Evolutionary conservation across 2,797 vertebrate species (phyloP), one percentile per base, ranked within the genome.

Genomic region (Urocyon cinereoargenteus): DNA sequence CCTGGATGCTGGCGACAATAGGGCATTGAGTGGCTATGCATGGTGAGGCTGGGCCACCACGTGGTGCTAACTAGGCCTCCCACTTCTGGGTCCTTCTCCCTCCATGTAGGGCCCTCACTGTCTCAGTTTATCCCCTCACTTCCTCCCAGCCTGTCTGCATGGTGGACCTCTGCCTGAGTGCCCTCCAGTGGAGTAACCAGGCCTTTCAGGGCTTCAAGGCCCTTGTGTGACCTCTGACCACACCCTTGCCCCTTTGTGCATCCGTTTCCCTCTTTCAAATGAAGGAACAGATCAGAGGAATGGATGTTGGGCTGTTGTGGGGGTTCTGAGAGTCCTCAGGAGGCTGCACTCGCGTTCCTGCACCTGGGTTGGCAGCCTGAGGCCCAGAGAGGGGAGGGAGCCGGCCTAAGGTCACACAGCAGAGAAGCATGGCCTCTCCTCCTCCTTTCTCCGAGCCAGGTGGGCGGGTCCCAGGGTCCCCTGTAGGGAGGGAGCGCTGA

Each of bases 181-280:
- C 24, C 79, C 45, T 45, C 22, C 66, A 83, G 18, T 26, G 31
- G 45, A 55, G 79, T 49, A 24, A 84, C 10, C 53, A 62, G 92
- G 77, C 31, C 49, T 79, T 40, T 28, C 11, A 85, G 34, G 26
- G 36, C 51, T 53, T 78, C 81, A 28, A 53, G 92, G 26, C 45
- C 93, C 86, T 34, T 28, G 31, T 4, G 78, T 96, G 97, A 97
- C 96, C 96, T 97, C 92, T 96, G 96, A 79, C 96, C 97, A 97
- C 97, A 96, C 94, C 94, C 96, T 96, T 57, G 73, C 78, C 66
- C 78, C 92, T 96, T 96, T 97, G 87, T 91, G 85, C 90, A 36
- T 75, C 57, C 45, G 36, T 91, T 85, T 83, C 24, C 49, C 61
- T 49, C 77, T 82, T 89, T 73, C 75, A 90, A 78, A 82, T 21